Evolutionary conservation across 2,888 invertebrate genomes (phyloP).

Genomic region (Quadriops clusia): DNA sequence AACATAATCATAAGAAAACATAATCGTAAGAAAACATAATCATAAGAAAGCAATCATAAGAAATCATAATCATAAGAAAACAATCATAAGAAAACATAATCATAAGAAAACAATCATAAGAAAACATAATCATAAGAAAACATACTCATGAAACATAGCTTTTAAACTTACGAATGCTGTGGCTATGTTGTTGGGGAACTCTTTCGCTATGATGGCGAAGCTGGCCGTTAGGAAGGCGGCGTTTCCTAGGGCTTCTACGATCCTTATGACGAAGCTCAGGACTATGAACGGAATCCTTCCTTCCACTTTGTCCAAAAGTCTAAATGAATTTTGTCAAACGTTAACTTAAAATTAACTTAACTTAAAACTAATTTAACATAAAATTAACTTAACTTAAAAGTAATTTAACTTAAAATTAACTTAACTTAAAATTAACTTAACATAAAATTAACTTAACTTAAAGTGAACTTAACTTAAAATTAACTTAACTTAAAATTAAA

Average conservation of each 20-base stretch:
- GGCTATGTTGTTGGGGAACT: constrained; percentile 76
- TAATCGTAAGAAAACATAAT: too few species aligned
- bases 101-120: constrained; percentile 48
- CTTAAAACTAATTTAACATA: too few species aligned
- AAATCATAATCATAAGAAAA: constrained; percentile 7
- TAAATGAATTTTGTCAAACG: too few species aligned
- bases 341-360: neutral
- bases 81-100: constrained; percentile 1
- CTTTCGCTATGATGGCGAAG: constrained; percentile 77
- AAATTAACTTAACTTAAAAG: neutral
- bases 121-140: constrained; percentile 7
- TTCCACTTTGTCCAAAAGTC: constrained; percentile 57
- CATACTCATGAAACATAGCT: neutral
- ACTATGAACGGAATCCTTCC: constrained; percentile 63
- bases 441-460: too few species aligned
- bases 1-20: constrained; percentile 2
- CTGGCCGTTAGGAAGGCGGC: constrained; percentile 78
- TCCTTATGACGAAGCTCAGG: constrained; percentile 66
- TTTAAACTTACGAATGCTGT: constrained; percentile 67
- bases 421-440: neutral
- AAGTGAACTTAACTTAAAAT: too few species aligned
- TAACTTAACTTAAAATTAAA: too few species aligned
- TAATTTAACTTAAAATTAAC: constrained; percentile 1
- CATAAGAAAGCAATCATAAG: constrained; percentile 61
- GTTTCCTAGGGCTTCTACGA: constrained; percentile 75